Base-by-base conservation (phyloP, 2,888 invertebrate species). In the Mantis religiosa region DNA sequence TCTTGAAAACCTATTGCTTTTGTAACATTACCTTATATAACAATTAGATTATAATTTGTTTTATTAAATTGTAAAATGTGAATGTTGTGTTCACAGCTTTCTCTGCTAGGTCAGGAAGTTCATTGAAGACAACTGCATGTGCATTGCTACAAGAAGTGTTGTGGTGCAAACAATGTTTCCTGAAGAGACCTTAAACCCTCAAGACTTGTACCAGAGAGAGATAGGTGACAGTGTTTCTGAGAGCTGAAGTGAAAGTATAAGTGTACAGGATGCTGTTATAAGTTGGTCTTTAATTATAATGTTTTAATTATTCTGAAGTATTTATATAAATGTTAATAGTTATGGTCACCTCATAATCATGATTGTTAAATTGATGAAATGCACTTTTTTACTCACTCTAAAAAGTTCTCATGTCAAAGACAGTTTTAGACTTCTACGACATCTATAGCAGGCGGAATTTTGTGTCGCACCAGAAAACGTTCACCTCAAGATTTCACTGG, bases 21-120 rank as follows among this genome's bases (percentile, higher is more conserved):
- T 9, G 8, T 15, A 34, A 28, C 15, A 25, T 15, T 84, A 30
- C 27, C 15, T 1, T 4, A 0, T 84, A 3, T 34, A 30, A 8
- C 4, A 41, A 41, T 85, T 85, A 12, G 1, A 27, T 41, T 3
- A 14, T 15, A 15, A 71, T 20, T 71, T 25, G 25, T 71, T 71
- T 20, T 71, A 9, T 3, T 47, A 14, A 47, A 15, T 7, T 47
- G 2, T n/a, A 27, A 1, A 84, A 84, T 83, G 47, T 28, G 20
- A 41, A n/a, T 86, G 41, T 25, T 89, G 47, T 86, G 28, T 84
- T 91, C 90, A 28, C 91, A 92, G 91, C 90, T 92, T 15, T 91
- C 91, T 12, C 90, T 91, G 27, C 89, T 92, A 85, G 92, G 92
- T 0, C 91, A 91, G 88, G 91, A 92, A 89, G 85, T 92, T 25